Evolutionary conservation across 1,140 invertebrate genomes (phyloP).

Genomic region (Cotesia typhae): DNA sequence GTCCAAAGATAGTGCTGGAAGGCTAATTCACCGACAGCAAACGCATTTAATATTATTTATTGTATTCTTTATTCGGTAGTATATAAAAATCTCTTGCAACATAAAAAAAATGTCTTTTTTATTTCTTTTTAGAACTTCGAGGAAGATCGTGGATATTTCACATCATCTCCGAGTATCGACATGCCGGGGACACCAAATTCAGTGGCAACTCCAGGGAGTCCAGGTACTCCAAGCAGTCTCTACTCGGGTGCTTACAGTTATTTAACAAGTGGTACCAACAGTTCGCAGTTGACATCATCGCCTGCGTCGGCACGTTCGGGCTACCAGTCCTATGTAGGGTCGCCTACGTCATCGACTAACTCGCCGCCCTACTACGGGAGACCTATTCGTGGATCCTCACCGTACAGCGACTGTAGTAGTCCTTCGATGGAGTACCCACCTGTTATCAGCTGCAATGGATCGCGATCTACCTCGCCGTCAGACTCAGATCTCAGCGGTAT

Average conservation of each 20-base stretch:
- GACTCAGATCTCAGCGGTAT: slow-evolving; percentile 73
- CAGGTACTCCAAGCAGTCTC: slow-evolving; percentile 66
- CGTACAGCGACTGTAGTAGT: slow-evolving; percentile 67
- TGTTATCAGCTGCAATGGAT: slow-evolving; percentile 60
- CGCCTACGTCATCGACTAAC: slow-evolving; percentile 46
- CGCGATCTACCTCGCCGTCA: slow-evolving; percentile 70
- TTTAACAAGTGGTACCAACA: slow-evolving; percentile 46
- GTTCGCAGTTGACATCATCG: slow-evolving; percentile 48
- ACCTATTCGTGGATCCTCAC: slow-evolving; percentile 60
- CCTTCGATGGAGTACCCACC: slow-evolving; percentile 65
- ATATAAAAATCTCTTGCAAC: neutral
- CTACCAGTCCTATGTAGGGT: slow-evolving; percentile 45
- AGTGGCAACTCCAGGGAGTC: slow-evolving; percentile 64
- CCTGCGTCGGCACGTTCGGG: slow-evolving; percentile 40
- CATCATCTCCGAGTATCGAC: slow-evolving; percentile 47
- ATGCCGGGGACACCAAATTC: slow-evolving; percentile 57
- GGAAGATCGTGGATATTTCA: slow-evolving; percentile 46
- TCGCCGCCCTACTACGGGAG: slow-evolving; percentile 52
- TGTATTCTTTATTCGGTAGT: slow-evolving; percentile 21
- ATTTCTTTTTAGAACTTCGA: slow-evolving; percentile 43
- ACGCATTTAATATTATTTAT: slow-evolving; percentile 24
- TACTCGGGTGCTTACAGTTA: slow-evolving; percentile 60
- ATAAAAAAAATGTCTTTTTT: slow-evolving; percentile 10
- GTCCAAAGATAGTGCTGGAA: slow-evolving; percentile 44
- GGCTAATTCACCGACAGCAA: slow-evolving; percentile 38